Conservation (phyloP, 2,113 vertebrate genomes). For the Prolemur simus region DNA sequence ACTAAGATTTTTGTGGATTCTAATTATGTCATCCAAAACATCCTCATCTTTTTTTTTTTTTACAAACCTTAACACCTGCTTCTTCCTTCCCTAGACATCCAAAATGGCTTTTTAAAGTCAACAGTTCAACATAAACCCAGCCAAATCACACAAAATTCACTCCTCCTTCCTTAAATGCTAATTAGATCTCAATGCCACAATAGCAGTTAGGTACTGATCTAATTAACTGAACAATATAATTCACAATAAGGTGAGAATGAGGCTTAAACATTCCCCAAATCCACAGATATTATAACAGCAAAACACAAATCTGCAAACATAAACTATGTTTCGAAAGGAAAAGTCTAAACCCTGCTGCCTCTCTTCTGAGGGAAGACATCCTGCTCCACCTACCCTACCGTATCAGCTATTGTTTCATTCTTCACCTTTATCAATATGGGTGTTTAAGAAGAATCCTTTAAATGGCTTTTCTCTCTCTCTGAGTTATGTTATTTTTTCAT, state of each 20-base stretch:
- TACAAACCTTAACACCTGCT: neutral
- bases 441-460: conserved; percentile 4
- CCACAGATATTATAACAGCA: neutral
- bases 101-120: conserved; percentile 40
- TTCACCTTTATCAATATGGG: neutral
- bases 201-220: neutral
- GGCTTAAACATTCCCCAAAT: neutral
- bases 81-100: neutral
- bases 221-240: neutral
- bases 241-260: neutral
- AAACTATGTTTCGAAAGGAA: neutral
- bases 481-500: neutral
- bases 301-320: conserved; percentile 13
- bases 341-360: neutral
- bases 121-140: neutral
- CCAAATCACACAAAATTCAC: neutral
- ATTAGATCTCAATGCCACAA: neutral
- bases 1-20: neutral
- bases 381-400: neutral
- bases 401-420: neutral
- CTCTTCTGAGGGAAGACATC: conserved; percentile 31
- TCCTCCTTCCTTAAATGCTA: neutral
- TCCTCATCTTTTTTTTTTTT: neutral
- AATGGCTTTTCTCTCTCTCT: neutral
- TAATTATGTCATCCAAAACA: neutral